Evolutionary conservation across 2,797 vertebrate genomes (phyloP).

Genomic region (Enteromius fasciolatus): DNA sequence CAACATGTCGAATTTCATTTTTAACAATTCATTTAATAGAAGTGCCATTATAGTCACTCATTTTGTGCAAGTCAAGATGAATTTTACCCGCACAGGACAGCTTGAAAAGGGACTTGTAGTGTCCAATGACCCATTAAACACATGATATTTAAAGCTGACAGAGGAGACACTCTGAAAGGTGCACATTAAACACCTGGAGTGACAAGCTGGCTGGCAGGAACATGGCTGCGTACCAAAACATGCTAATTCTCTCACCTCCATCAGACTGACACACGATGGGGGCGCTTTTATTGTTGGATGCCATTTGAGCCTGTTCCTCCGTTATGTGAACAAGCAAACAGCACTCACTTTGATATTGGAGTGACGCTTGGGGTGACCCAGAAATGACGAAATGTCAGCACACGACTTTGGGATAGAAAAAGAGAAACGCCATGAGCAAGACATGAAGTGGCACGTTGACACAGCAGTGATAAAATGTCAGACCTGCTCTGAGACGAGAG

Average conservation of each 20-base stretch:
- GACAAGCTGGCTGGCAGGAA: not conserved
- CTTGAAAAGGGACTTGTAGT: not conserved
- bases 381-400: conserved; percentile 33
- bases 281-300: conserved; percentile 24
- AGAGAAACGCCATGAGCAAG: conserved; percentile 23
- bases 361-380: conserved; percentile 22
- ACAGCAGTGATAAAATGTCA: conserved; percentile 35
- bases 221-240: not conserved
- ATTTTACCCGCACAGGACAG: conserved; percentile 18
- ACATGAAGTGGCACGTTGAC: conserved; percentile 33
- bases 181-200: conserved; percentile 1
- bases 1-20: conserved; percentile 29
- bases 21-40: not conserved
- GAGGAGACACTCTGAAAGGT: conserved; percentile 14
- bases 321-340: not conserved
- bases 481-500: not conserved
- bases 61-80: not conserved
- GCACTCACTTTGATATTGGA: conserved; percentile 19
- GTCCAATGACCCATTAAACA: not conserved
- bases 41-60: conserved; percentile 24
- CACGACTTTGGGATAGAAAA: not conserved
- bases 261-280: conserved; percentile 19
- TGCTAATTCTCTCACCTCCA: not conserved
- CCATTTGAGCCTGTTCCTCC: not conserved
- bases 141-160: conserved; percentile 28